Evolutionary conservation across 1,140 invertebrate genomes (phyloP), one percentile per base, ranked within the genome.

Genomic region (Sarcophaga peregrina): DNA sequence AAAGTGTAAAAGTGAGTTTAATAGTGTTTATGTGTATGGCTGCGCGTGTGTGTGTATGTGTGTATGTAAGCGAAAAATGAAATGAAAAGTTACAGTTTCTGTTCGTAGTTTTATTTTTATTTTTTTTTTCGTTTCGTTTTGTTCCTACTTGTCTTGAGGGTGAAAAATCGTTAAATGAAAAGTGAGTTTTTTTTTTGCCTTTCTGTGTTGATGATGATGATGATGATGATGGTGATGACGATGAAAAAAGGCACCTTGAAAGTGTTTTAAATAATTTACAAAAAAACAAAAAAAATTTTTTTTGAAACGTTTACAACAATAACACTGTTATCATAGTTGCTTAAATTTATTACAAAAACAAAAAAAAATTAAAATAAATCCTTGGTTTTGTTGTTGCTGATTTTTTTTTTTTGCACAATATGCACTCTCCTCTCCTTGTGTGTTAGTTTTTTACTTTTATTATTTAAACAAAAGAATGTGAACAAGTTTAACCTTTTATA

Each of bases 151-250:
- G 8, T 50, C 75, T 78, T 78, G 75, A 78, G 75, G 75, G 75
- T 52, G 75, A 78, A 78, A 78, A 78, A 78, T 78, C 75, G 75
- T 78, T 78, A 78, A 78, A 78, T 78, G 75, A 78, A 78, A 78
- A 78, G 75, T 78, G 75, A 78, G 25, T 45, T 74, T 74, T 45
- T 74, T 74, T 45, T 74, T 37, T 25, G 15, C 37, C 20, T 74
- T 74, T 74, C 45, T 15, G 7, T 75, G 45, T 75, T 46, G 15
- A 20, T 68, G 25, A 37, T n/a, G n/a, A 68, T 68, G 62, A 20
- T 68, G 54, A 58, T 58, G 54, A n/a, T 58, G 54, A 6, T 58
- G 52, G n/a, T 58, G 54, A 58, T 58, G 11, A 58, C 47, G 47
- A 78, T 50, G 75, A 48, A 78, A 78, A 78, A 78, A 78, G 75